phyloP scores from a whole-genome alignment of 2,888 invertebrate species.

The Didymodactylos carnosus region DNA sequence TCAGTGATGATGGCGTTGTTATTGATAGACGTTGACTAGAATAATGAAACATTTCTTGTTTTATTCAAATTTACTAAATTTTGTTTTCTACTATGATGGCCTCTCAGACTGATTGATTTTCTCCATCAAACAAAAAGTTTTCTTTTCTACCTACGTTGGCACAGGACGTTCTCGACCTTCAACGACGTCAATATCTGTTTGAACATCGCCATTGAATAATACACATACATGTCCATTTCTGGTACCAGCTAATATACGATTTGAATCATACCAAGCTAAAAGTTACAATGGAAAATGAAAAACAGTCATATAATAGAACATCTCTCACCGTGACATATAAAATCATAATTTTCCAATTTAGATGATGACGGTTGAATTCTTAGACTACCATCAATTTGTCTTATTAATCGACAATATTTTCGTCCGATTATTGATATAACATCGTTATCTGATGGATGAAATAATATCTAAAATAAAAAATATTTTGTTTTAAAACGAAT shows the following conservation, averaged over 20 bases:
- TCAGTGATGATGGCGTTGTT: neutral
- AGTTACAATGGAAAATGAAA: neutral
- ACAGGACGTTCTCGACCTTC: neutral
- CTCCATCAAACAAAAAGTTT: neutral
- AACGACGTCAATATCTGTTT: neutral
- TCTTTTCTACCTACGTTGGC: neutral
- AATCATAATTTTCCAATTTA: neutral
- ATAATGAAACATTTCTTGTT: too few relatives aligned
- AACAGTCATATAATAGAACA: neutral
- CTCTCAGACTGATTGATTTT: too few relatives aligned
- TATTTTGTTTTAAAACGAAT: too few relatives aligned
- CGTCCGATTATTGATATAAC: neutral
- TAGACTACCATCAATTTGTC: neutral
- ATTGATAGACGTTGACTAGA: neutral
- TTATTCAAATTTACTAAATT: neutral
- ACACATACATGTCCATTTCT: neutral
- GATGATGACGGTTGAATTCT: neutral
- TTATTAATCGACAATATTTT: neutral
- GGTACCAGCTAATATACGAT: neutral
- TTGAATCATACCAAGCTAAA: neutral
- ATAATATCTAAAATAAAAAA: too few relatives aligned
- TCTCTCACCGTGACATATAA: neutral
- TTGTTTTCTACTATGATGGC: neutral
- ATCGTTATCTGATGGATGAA: neutral
- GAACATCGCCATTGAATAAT: neutral